Conservation (phyloP, 1,140 invertebrate species). For the Diorhabda sublineata region DNA sequence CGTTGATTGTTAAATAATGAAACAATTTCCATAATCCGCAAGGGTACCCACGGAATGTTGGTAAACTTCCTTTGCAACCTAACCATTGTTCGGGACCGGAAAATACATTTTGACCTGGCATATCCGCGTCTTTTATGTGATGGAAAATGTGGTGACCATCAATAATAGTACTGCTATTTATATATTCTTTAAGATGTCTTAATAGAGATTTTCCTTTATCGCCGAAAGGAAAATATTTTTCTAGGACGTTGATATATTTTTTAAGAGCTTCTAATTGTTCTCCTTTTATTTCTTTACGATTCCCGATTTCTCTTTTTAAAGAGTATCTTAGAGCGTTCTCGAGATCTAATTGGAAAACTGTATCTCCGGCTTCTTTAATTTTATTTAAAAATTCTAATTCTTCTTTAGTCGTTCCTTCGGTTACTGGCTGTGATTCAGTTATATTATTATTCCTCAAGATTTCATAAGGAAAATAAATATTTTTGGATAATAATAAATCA, state of each 20-base stretch:
- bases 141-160: conserved; percentile 56
- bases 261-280: conserved; percentile 68
- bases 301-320: conserved; percentile 74
- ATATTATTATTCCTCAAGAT: neutral
- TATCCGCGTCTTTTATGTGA: conserved; percentile 53
- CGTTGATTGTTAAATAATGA: conserved; percentile 86
- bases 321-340: conserved; percentile 78
- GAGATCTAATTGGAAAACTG: conserved; percentile 78
- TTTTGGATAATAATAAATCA: conserved; percentile 44
- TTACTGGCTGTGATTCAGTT: neutral
- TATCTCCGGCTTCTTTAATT: conserved; percentile 48
- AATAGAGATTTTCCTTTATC: conserved; percentile 62
- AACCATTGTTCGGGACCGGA: conserved; percentile 65
- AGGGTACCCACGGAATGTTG: conserved; percentile 80
- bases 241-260: conserved; percentile 66
- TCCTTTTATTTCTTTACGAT: conserved; percentile 63
- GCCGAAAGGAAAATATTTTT: conserved; percentile 69
- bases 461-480: conserved; percentile 34
- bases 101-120: conserved; percentile 53
- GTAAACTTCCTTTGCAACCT: conserved; percentile 75
- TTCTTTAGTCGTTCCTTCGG: neutral
- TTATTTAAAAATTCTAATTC: conserved; percentile 24
- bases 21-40: conserved; percentile 95
- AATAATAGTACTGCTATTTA: conserved; percentile 48
- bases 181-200: conserved; percentile 49